A percentile compares a stretch with the other conserved stretches of the same genome.
These are phyloP conservation scores for Arvicanthis niloticus DNA, from an alignment of 2,113 vertebrate species.

Conservation along the genomic window DNA sequence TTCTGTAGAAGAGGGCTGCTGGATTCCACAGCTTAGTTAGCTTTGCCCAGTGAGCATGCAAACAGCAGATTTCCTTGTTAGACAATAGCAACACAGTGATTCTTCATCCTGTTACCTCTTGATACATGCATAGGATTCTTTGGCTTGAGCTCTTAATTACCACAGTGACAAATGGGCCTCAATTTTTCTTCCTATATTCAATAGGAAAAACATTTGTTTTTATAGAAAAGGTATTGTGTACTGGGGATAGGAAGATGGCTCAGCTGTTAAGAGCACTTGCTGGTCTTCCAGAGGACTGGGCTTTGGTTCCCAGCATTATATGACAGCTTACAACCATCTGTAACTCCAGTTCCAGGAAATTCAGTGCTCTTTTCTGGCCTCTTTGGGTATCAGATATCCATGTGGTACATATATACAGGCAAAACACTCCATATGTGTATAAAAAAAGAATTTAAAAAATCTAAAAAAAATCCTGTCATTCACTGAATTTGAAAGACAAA, in stretches of 20 bases:
- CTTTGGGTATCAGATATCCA: not conserved
- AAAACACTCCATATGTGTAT: not conserved
- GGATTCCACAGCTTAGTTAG: slow-evolving; percentile 50
- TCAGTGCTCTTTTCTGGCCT: not conserved
- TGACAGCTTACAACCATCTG: not conserved
- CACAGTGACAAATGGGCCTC: not conserved
- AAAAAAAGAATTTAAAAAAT: not conserved
- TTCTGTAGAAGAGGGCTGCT: slow-evolving; percentile 4
- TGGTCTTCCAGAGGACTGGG: not conserved
- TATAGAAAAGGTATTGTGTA: not conserved
- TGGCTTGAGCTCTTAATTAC: slow-evolving; percentile 33
- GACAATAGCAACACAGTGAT: slow-evolving; percentile 38
- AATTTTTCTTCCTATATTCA: not conserved
- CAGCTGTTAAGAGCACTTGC: not conserved
- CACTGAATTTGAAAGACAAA: slow-evolving; percentile 31
- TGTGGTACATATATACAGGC: not conserved
- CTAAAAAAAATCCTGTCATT: slow-evolving; percentile 21
- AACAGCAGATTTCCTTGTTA: slow-evolving; percentile 61
- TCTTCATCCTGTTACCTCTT: slow-evolving; percentile 53
- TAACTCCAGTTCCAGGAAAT: not conserved
- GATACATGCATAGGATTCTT: slow-evolving; percentile 22
- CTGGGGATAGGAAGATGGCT: not conserved
- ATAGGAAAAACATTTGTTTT: not conserved
- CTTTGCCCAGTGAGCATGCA: slow-evolving; percentile 44
- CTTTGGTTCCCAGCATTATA: not conserved